Evolutionary conservation across 2,797 vertebrate species (phyloP).

Genomic region (Etheostoma perlongum): DNA sequence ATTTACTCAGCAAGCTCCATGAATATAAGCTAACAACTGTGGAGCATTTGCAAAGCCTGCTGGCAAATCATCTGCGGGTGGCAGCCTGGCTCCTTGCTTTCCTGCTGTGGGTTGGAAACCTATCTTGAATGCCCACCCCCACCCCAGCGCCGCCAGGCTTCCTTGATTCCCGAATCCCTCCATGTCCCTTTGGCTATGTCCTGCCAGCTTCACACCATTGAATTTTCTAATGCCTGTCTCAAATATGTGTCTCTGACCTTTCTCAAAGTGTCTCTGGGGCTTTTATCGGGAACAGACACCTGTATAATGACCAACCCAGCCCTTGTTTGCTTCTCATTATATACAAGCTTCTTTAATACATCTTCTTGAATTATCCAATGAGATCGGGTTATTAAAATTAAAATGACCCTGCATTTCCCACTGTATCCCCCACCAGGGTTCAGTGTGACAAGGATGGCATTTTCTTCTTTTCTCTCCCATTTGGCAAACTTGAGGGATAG

Average conservation of each 20-base stretch:
- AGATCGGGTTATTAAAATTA: constrained; percentile 53
- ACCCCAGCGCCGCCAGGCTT: background rate
- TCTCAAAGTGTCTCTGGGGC: constrained; percentile 30
- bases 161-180: constrained; percentile 26
- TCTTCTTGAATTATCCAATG: constrained; percentile 17
- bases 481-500: constrained; percentile 51
- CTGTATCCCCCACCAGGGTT: constrained; percentile 4
- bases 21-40: constrained; percentile 40
- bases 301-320: constrained; percentile 1
- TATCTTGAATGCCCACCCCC: background rate
- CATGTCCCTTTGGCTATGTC: constrained; percentile 36
- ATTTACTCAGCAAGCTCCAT: constrained; percentile 39
- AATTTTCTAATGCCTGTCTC: constrained; percentile 41
- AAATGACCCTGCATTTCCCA: constrained; percentile 37
- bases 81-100: constrained; percentile 24
- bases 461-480: constrained; percentile 15
- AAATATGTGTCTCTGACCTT: constrained; percentile 51
- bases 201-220: constrained; percentile 40
- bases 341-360: constrained; percentile 28
- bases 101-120: constrained; percentile 22
- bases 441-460: constrained; percentile 40
- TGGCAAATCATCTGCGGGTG: constrained; percentile 44
- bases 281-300: constrained; percentile 37
- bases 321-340: constrained; percentile 24
- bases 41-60: constrained; percentile 48